phyloP scores from a whole-genome alignment of 2,888 invertebrate species.

The Drosophila atripex region DNA sequence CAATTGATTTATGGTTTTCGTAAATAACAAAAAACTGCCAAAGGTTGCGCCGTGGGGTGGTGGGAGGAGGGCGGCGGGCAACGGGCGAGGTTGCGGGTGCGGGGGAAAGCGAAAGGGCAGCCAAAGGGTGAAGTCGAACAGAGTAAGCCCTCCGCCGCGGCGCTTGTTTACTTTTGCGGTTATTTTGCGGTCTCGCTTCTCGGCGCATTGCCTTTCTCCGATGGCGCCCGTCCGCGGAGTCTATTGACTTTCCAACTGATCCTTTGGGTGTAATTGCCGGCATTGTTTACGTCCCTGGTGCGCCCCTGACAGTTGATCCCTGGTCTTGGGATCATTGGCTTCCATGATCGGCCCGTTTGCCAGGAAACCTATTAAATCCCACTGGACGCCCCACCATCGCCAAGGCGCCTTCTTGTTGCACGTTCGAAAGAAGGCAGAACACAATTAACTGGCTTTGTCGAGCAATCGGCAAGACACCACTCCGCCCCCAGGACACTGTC shows the following conservation, averaged over 20 bases:
- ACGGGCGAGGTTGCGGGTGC: no score
- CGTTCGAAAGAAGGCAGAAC: conserved; percentile 8
- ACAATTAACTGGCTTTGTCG: conserved; percentile 34
- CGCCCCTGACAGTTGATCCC: no score
- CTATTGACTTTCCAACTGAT: conserved; percentile 81
- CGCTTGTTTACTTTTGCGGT: conserved; percentile 69
- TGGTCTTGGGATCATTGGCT: no score
- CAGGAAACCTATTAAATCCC: no score
- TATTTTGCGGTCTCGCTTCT: conserved; percentile 70
- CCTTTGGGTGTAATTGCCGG: conserved; percentile 81
- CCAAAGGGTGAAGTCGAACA: conserved; percentile 39
- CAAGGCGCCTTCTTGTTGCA: no score
- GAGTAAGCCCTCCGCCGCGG: conserved; percentile 45
- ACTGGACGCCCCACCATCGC: no score
- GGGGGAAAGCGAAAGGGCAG: conserved; percentile 17
- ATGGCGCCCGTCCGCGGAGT: no score
- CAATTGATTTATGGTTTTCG: conserved; percentile 83
- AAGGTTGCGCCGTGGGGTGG: conserved; percentile 65
- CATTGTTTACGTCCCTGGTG: conserved; percentile 65
- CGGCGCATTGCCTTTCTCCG: conserved; percentile 74
- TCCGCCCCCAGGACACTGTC: conserved; percentile 29
- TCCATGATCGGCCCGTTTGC: no score
- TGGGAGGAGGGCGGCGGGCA: conserved; percentile 34
- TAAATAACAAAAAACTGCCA: conserved; percentile 74
- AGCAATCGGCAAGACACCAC: conserved; percentile 1